phyloP scores from a whole-genome alignment of 2,888 invertebrate species.

The Dryococelus australis region DNA sequence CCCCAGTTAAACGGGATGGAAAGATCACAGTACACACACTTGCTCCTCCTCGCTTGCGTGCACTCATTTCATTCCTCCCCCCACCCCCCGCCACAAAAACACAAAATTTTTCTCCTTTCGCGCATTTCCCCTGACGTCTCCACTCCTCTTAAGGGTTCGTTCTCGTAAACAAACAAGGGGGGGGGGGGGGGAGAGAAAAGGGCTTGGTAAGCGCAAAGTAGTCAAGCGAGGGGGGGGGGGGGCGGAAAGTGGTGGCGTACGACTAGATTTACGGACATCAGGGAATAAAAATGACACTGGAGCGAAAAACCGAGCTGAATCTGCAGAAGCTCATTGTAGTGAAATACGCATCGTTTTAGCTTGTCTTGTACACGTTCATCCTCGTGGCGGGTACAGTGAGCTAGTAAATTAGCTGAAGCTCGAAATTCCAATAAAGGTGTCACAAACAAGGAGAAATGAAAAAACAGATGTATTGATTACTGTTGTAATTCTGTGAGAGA shows the following conservation, averaged over 20 bases:
- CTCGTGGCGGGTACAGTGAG: too few species aligned
- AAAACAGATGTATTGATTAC: too few species aligned
- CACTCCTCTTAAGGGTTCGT: background rate
- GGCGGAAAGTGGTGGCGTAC: background rate
- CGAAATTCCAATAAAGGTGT: too few species aligned
- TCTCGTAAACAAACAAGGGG: background rate
- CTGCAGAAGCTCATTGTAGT: background rate
- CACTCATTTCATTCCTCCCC: background rate
- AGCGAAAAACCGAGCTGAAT: background rate
- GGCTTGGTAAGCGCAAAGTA: background rate
- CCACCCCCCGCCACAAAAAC: too few species aligned
- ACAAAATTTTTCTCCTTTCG: too few species aligned
- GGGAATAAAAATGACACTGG: background rate
- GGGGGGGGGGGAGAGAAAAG: background rate
- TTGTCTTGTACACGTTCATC: too few species aligned
- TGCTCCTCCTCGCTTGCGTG: background rate
- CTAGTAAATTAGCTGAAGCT: too few species aligned
- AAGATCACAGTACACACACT: background rate
- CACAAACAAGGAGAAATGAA: too few species aligned
- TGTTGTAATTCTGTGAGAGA: too few species aligned
- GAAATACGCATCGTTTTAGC: too few species aligned
- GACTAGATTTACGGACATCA: background rate
- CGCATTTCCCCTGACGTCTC: too few species aligned
- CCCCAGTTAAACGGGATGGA: background rate
- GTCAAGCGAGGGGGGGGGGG: too few species aligned